Conservation (phyloP, 2,797 vertebrate genomes). For the Falco novaeseelandiae region DNA sequence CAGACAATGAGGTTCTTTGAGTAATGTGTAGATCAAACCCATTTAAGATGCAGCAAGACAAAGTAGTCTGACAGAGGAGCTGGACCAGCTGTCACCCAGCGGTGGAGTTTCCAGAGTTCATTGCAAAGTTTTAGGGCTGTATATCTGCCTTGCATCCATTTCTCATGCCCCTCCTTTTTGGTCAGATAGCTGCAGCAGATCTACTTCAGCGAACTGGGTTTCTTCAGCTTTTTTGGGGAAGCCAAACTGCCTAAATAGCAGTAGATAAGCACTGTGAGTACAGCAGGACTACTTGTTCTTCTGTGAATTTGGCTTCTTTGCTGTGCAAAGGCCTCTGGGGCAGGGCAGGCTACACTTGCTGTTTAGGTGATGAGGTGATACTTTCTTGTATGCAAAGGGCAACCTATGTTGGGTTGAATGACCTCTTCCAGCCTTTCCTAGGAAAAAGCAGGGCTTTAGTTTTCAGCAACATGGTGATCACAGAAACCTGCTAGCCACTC, state of each 20-base stretch:
- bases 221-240: neutral
- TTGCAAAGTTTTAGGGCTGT: neutral
- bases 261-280: neutral
- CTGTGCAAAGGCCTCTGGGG: neutral
- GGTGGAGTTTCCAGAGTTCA: neutral
- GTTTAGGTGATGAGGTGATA: neutral
- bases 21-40: neutral
- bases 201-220: neutral
- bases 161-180: neutral
- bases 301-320: neutral
- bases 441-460: neutral
- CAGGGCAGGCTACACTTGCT: neutral
- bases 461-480: neutral
- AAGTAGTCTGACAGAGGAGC: conserved; percentile 3
- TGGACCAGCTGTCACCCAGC: neutral
- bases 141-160: neutral
- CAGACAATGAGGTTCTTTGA: conserved; percentile 12
- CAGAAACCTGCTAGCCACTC: neutral
- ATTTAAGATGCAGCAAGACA: conserved; percentile 11
- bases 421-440: neutral
- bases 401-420: neutral
- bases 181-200: neutral
- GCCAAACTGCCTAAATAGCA: neutral
- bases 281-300: neutral
- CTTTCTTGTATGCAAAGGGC: neutral